Evolutionary conservation across 2,797 vertebrate species (phyloP).

Genomic region (Malacoraja senta): DNA sequence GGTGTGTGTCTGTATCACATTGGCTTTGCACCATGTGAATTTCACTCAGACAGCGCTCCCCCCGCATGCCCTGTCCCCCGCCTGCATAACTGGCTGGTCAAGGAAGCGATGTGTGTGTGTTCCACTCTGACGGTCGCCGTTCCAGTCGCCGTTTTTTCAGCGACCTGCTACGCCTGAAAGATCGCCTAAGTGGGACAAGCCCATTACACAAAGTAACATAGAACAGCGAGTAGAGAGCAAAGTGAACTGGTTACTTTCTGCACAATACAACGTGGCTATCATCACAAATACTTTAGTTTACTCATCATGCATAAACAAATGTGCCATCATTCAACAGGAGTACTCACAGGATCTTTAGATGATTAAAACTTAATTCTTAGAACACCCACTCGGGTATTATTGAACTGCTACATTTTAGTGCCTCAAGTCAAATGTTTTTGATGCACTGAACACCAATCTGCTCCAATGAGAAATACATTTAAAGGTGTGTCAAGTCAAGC

Average conservation of each 20-base stretch:
- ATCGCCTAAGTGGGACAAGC: no score
- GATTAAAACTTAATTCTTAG: neutral
- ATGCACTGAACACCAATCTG: neutral
- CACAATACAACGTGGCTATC: neutral
- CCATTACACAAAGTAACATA: neutral
- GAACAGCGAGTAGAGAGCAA: neutral
- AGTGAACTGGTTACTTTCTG: neutral
- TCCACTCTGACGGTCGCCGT: no score
- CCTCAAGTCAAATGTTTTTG: neutral
- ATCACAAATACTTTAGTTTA: neutral
- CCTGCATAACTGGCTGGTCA: no score
- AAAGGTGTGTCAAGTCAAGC: neutral
- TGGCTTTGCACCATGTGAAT: no score
- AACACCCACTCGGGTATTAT: neutral
- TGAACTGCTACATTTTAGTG: neutral
- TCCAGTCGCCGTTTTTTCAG: no score
- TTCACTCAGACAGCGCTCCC: no score
- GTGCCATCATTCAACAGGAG: neutral
- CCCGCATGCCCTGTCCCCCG: no score
- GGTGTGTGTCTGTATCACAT: no score
- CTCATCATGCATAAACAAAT: neutral
- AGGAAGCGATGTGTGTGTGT: no score
- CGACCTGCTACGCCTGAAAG: no score
- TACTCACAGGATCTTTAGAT: neutral
- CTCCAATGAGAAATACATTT: neutral